Evolutionary conservation across 1,140 invertebrate genomes (phyloP), one percentile per base, ranked within the genome.

Genomic region (Caerostris darwini): DNA sequence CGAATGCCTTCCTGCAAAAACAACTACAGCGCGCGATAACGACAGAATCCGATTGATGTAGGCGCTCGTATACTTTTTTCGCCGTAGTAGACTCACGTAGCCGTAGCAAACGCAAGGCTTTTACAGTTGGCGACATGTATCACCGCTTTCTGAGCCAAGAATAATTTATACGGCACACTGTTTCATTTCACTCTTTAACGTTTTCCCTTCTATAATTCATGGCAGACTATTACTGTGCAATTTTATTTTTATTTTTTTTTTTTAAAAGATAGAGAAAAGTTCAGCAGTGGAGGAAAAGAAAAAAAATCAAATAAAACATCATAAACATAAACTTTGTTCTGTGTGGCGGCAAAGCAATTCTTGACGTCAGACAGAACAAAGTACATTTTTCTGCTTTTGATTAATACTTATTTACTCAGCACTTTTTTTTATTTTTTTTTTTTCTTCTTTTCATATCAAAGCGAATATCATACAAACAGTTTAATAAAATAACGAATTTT

Each of bases 81-180:
- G 50, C 50, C 34, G 7, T 10, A 10, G 53, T 7, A 17, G 17
- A 77, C 71, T 77, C 71, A 77, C 69, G 71, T 50, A 77, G 34
- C 71, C 71, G 71, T 53, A 77, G 71, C 71, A 53, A 71, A 77
- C 71, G 71, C 71, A 77, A 77, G 71, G 71, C 71, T 77, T 50
- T 53, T 77, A 50, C 34, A 77, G 50, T 77, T 77, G 71, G 71
- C 71, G 71, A 77, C 34, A 12, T 53, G 71, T 50, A 50, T 77
- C 50, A 77, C 10, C 71, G 8, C 50, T 14, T 34, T 50, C 71
- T 53, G 71, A 77, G 71, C 71, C 71, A 77, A 77, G 71, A 77
- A 77, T 77, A 77, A 50, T 77, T 77, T 77, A 77, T 77, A 77
- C 71, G 19, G n/a, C 61, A 12, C 71, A 53, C 10, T 12, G 71